Percentiles rank a stretch among this genome's conserved stretches.
Conservation (phyloP, 2,797 vertebrate genomes). For the Myotis myotis region DNA sequence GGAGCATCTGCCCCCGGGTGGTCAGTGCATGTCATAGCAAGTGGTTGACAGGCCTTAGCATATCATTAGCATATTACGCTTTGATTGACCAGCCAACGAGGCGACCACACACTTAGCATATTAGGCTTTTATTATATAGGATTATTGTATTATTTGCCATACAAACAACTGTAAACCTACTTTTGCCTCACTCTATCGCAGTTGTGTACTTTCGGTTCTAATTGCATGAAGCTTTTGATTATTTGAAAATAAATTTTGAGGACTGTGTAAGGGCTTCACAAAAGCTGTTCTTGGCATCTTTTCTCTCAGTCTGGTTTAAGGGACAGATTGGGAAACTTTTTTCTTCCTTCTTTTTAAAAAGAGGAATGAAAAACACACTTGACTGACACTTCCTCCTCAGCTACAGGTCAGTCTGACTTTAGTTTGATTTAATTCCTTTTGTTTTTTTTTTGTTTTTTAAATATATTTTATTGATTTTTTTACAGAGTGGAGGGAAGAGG, state of each 20-base stretch:
- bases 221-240: neutral
- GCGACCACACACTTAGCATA: no score
- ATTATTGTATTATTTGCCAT: neutral
- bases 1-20: no score
- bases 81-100: no score
- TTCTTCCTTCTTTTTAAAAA: slow-evolving; percentile 66
- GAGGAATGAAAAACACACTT: slow-evolving; percentile 55
- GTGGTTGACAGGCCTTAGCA: no score
- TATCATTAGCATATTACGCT: no score
- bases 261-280: slow-evolving; percentile 26
- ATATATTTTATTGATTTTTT: no score
- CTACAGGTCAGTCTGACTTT: neutral
- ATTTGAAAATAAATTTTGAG: neutral
- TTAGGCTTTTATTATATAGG: no score
- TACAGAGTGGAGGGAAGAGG: no score
- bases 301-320: slow-evolving; percentile 60
- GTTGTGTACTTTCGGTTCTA: neutral
- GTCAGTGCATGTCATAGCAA: no score
- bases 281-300: slow-evolving; percentile 49
- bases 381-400: slow-evolving; percentile 41
- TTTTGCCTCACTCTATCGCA: neutral
- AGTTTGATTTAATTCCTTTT: slow-evolving; percentile 55
- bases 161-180: neutral
- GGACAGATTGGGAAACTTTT: slow-evolving; percentile 48
- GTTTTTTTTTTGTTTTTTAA: neutral